Evolutionary conservation across 1,140 invertebrate genomes (phyloP), one percentile per base, ranked within the genome.

Genomic region (Triops cancriformis): DNA sequence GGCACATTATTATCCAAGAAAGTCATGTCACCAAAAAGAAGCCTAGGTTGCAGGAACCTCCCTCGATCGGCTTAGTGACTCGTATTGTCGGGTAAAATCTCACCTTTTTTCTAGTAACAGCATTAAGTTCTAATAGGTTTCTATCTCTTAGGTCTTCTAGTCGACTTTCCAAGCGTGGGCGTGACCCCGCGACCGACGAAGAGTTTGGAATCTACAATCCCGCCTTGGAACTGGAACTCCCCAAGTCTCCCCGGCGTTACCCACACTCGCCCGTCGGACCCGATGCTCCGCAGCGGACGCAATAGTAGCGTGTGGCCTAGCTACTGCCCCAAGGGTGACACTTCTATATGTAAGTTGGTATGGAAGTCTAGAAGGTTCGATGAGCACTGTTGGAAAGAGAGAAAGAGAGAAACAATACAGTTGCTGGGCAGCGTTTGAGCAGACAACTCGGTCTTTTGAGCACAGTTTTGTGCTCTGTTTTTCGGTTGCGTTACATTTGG

Each of bases 1-100:
- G 94, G 42, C 94, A 96, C 83, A 93, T 95, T 26, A 94, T 96
- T 26, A 93, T 96, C 73, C 93, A 95, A 81, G 94, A 95, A 83
- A 94, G 93, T 80, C 90, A 92, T 81, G 91, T 93, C 80, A 91
- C 89, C n/a, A 87, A 84, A 86, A 86, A 87, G 82, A 85, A 86
- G 79, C 86, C 83, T 14, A 77, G 80, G 81, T 81, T 91, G 10
- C 90, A 91, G 82, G 90, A 91, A 80, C 88, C 89, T 0, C 84
- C 86, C 0, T 84, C 84, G 14, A 81, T 82, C 10, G 85, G 85
- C 11, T 82, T 91, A 3, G 89, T 89, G 0, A 87, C 88, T 23
- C 86, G 87, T 82, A 89, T 91, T 43, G 83, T 91, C 76, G 87
- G 89, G 84, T 88, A 81, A 81, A 73, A 79, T 3, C 18, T 73